These are phyloP conservation scores for Neolamprologus toae DNA, from an alignment of 2,113 vertebrate genomes.

Conservation along the genomic window DNA sequence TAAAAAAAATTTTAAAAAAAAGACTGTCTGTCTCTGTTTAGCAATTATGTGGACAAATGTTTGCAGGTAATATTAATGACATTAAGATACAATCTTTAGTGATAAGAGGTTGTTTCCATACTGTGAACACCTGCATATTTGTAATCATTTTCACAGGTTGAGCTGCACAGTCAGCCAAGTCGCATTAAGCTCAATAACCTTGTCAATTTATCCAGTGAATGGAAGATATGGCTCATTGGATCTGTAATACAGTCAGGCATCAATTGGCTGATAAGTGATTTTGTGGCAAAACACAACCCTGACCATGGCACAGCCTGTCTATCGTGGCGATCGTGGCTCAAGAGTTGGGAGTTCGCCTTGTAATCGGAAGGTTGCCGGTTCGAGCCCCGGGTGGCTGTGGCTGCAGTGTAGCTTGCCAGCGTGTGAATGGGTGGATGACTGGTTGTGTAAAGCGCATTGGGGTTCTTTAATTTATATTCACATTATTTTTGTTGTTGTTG, in stretches of 20 bases:
- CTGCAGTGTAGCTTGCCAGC: too few species aligned
- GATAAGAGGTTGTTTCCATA: neutral
- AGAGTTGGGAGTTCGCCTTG: too few species aligned
- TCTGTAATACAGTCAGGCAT: neutral
- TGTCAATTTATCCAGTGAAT: neutral
- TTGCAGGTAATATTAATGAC: neutral
- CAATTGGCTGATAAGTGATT: neutral
- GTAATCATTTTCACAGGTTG: neutral
- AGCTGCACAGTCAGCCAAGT: neutral
- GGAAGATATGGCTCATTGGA: neutral
- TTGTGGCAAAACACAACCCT: neutral
- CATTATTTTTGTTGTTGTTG: neutral
- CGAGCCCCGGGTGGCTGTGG: too few species aligned
- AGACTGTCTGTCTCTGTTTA: neutral
- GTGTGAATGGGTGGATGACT: too few species aligned
- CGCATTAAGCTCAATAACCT: neutral
- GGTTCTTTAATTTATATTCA: neutral
- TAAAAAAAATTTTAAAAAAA: neutral
- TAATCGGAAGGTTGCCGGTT: fast-evolving
- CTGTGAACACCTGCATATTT: constrained; percentile 6
- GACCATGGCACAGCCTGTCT: neutral
- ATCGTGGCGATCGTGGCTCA: fast-evolving
- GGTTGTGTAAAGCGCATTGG: fast-evolving
- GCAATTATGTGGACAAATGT: neutral
- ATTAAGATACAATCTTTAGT: neutral